Conservation (phyloP, 2,888 invertebrate genomes). For the Myopa tessellatipennis region DNA sequence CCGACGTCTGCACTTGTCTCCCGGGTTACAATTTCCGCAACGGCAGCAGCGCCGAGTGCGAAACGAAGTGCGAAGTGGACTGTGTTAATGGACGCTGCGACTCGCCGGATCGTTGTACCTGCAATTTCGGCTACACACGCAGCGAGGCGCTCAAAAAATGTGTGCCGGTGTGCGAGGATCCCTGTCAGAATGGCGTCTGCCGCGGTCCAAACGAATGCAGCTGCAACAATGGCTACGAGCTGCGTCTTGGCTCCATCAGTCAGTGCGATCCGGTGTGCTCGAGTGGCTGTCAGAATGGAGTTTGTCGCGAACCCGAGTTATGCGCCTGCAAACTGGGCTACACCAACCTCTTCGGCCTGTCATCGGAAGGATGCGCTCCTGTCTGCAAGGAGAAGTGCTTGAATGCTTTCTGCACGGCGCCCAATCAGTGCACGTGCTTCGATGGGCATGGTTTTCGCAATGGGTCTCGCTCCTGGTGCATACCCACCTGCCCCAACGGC, state of each 20-base stretch:
- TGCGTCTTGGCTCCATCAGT: conserved; percentile 51
- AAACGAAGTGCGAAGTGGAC: conserved; percentile 61
- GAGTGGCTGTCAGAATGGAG: conserved; percentile 59
- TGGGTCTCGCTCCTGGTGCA: conserved; percentile 58
- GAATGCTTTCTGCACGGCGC: conserved; percentile 69
- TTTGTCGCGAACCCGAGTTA: conserved; percentile 69
- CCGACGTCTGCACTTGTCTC: conserved; percentile 60
- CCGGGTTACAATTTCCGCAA: conserved; percentile 53
- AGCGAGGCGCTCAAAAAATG: conserved; percentile 54
- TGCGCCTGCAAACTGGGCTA: conserved; percentile 60
- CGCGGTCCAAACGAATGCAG: conserved; percentile 68
- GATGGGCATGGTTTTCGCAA: conserved; percentile 59
- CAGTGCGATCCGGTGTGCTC: conserved; percentile 61
- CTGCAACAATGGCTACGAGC: conserved; percentile 66
- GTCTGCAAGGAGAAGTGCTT: conserved; percentile 70
- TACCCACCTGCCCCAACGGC: conserved; percentile 60
- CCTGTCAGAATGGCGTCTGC: conserved; percentile 64
- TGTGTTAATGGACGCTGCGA: conserved; percentile 70
- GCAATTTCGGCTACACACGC: conserved; percentile 69
- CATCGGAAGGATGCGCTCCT: conserved; percentile 67
- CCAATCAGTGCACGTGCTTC: conserved; percentile 62
- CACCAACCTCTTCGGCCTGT: conserved; percentile 50
- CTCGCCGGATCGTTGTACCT: conserved; percentile 72
- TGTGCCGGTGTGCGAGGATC: conserved; percentile 57
- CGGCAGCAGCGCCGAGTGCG: conserved; percentile 59